Percentiles rank a stretch among this genome's conserved stretches.
Conservation (phyloP, 2,888 invertebrate species). For the Phortica magna region DNA sequence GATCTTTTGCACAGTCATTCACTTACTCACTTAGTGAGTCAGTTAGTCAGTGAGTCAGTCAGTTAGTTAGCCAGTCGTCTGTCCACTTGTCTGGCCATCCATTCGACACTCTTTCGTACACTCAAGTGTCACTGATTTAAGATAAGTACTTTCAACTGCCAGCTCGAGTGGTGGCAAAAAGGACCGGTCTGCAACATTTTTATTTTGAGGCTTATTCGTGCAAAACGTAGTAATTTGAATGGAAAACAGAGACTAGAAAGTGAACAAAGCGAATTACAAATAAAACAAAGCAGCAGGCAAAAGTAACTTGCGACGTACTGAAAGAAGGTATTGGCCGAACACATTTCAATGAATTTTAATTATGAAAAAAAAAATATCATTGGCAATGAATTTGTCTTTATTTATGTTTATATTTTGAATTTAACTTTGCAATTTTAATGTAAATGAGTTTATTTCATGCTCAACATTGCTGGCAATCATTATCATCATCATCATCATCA, state of each 20-base stretch:
- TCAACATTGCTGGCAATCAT: too few relatives aligned
- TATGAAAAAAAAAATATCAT: too few relatives aligned
- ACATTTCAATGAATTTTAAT: too few relatives aligned
- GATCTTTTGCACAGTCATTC: background rate
- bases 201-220: conserved; percentile 68
- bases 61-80: conserved; percentile 71
- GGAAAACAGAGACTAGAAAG: conserved; percentile 54
- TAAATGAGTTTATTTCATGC: too few relatives aligned
- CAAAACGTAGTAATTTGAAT: conserved; percentile 73
- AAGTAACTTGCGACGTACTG: background rate
- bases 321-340: too few relatives aligned
- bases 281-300: background rate
- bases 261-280: background rate
- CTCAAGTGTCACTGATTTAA: conserved; percentile 74
- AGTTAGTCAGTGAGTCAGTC: conserved; percentile 46
- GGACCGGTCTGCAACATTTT: conserved; percentile 48
- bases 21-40: background rate
- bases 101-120: conserved; percentile 35
- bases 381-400: too few relatives aligned
- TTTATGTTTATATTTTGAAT: too few relatives aligned
- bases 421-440: too few relatives aligned
- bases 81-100: conserved; percentile 35
- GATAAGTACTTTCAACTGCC: conserved; percentile 69
- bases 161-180: conserved; percentile 53
- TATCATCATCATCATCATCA: background rate